These are phyloP conservation scores for Furcifer pardalis DNA, from an alignment of 2,797 vertebrate genomes.

Conservation along the genomic window DNA sequence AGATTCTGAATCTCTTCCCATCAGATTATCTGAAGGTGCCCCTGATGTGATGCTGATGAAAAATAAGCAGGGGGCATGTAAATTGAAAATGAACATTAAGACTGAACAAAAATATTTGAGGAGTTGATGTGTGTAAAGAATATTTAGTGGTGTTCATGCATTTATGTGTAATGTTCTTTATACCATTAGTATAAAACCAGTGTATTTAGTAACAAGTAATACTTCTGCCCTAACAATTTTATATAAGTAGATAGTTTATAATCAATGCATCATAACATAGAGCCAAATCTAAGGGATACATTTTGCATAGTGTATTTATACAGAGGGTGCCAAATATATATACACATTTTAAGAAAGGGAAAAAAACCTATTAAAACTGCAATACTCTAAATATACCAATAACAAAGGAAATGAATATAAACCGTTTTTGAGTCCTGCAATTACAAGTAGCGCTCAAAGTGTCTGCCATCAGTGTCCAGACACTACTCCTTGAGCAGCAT, in stretches of 20 bases:
- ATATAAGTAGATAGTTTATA: background rate
- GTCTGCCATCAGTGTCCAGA: too few species aligned
- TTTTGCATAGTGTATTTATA: background rate
- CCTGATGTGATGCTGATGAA: slow-evolving; percentile 78
- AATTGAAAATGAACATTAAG: slow-evolving; percentile 65
- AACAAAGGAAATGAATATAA: too few species aligned
- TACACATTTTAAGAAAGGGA: too few species aligned
- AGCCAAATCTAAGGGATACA: fast-evolving
- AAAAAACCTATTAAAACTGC: too few species aligned
- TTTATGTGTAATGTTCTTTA: slow-evolving; percentile 23
- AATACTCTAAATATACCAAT: too few species aligned
- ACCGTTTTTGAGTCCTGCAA: too few species aligned
- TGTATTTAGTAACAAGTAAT: background rate
- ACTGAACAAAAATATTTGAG: slow-evolving; percentile 31
- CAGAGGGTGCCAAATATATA: too few species aligned
- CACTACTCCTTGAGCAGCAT: too few species aligned
- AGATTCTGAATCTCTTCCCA: slow-evolving; percentile 62
- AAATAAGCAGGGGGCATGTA: slow-evolving; percentile 68
- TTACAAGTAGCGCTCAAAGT: too few species aligned
- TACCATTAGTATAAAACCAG: slow-evolving; percentile 10
- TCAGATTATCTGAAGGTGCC: slow-evolving; percentile 63
- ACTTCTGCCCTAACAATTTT: background rate
- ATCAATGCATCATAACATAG: background rate
- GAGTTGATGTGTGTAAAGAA: slow-evolving; percentile 44
- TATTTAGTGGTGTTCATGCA: slow-evolving; percentile 20